Base-by-base conservation (phyloP, 2,797 vertebrate genomes). In the Sciurus vulgaris region DNA sequence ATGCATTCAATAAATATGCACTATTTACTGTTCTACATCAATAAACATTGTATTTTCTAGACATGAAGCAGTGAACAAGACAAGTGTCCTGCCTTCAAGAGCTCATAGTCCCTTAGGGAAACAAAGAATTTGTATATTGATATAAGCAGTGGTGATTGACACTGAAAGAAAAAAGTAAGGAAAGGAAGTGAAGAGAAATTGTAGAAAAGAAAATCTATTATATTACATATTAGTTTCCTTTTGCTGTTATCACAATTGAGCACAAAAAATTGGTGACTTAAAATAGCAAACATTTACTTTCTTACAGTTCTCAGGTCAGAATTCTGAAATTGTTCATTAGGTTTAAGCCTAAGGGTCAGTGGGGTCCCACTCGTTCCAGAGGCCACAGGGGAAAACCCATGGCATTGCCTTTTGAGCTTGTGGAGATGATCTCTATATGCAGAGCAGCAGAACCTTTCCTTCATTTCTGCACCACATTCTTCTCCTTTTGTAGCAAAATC, bases 11-110 rank as follows among this genome's bases (percentile, higher is more conserved):
- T 28, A 67, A 59, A 26, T 26, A 17, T 7, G 17, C 8, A 76
- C 8, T 2, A 14, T 7, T 54, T 77, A 49, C 3, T 69, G 10
- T 0, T 38, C 1, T 38, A 5, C 38, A 2, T 0, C 20, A 77
- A 41, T n/a, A 51, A 47, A 33, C n/a, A 11, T 1, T 54, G 3
- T n/a, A 28, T 70, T 76, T 56, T 3, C 11, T 49, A 69, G 10
- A 67, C 0, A 69, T 38, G 3, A 38, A 85, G 8, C 1, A 79
- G 3, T 44, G n/a, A 69, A 54, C 17, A 59, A 85, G 33, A 61
- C 47, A 22, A 86, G 24, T 8, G 0, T n/a, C 22, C 20, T 86
- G 17, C 4, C 38, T 13, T 67, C 5, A 73, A n/a, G 17, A 73
- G 9, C 5, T 84, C 33, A 76, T 2, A 70, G 44, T 72, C 41